Conservation (phyloP, 2,888 invertebrate species). For the Mesorhabditis belari region DNA sequence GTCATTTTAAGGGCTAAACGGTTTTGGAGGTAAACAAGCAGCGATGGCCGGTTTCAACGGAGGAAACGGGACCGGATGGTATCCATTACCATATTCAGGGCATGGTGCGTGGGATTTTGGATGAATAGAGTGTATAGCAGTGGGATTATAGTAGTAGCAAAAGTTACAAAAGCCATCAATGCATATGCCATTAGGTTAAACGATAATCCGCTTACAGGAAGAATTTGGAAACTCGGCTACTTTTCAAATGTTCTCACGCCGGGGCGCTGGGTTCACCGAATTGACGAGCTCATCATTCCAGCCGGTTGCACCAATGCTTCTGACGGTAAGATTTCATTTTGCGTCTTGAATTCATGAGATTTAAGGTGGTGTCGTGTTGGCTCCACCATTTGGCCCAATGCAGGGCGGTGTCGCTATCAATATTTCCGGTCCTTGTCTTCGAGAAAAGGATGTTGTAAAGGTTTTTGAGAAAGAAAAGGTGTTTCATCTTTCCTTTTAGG, state of each 20-base stretch:
- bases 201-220: slow-evolving; percentile 59
- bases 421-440: slow-evolving; percentile 89
- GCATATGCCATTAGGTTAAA: too few species aligned
- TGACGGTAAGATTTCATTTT: slow-evolving; percentile 16
- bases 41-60: slow-evolving; percentile 80
- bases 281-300: slow-evolving; percentile 69
- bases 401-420: slow-evolving; percentile 91
- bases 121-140: too few species aligned
- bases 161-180: too few species aligned
- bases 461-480: slow-evolving; percentile 28
- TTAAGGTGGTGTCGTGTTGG: slow-evolving; percentile 54
- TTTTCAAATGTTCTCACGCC: slow-evolving; percentile 50
- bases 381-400: slow-evolving; percentile 93
- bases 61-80: slow-evolving; percentile 73
- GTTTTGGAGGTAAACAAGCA: slow-evolving; percentile 43
- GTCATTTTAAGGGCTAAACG: slow-evolving; percentile 15
- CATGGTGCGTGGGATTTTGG: slow-evolving; percentile 21
- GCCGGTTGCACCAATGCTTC: slow-evolving; percentile 45
- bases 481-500: slow-evolving; percentile 4
- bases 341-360: neutral
- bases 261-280: slow-evolving; percentile 82
- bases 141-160: too few species aligned
- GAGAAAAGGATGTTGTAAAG: slow-evolving; percentile 67
- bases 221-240: slow-evolving; percentile 59
- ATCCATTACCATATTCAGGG: slow-evolving; percentile 45